A percentile compares a stretch with the other conserved stretches of the same genome.
Evolutionary conservation across 2,113 vertebrate species (phyloP).

Genomic region (Oncorhynchus keta): DNA sequence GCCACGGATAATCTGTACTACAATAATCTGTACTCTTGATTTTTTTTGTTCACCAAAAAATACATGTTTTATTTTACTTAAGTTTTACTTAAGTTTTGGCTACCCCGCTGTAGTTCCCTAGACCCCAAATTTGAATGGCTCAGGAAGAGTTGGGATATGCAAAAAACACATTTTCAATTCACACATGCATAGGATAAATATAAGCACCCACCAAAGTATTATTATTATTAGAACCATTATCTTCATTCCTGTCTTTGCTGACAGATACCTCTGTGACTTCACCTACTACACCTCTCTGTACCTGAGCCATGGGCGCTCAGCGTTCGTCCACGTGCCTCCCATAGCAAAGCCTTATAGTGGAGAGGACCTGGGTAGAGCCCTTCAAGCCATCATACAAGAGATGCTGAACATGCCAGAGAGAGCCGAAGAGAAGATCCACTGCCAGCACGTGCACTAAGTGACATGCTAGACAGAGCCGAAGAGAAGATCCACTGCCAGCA

Average conservation of each 20-base stretch:
- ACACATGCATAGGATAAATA: too few relatives aligned
- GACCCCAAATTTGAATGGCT: too few relatives aligned
- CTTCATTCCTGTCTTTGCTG: background rate
- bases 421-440: constrained; percentile 73
- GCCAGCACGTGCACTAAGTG: constrained; percentile 78
- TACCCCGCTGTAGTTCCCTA: too few relatives aligned
- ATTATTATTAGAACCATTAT: too few relatives aligned
- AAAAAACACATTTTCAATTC: too few relatives aligned
- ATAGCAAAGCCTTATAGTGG: constrained; percentile 88
- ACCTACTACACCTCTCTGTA: constrained; percentile 93
- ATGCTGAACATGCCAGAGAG: constrained; percentile 85
- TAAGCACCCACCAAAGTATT: too few relatives aligned
- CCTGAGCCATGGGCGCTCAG: constrained; percentile 84
- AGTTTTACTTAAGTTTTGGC: too few relatives aligned
- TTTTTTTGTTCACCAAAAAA: too few relatives aligned
- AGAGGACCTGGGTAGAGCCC: constrained; percentile 85
- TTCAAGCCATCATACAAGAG: constrained; percentile 84
- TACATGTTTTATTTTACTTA: too few relatives aligned
- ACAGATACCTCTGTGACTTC: constrained; percentile 94
- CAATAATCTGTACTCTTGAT: too few relatives aligned
- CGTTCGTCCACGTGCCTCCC: constrained; percentile 91
- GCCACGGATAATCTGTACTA: too few relatives aligned
- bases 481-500: constrained; percentile 77
- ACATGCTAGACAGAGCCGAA: constrained; percentile 75
- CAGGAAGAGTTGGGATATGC: too few relatives aligned